phyloP scores from a whole-genome alignment of 2,888 invertebrate species.

The Portevinia maculata region DNA sequence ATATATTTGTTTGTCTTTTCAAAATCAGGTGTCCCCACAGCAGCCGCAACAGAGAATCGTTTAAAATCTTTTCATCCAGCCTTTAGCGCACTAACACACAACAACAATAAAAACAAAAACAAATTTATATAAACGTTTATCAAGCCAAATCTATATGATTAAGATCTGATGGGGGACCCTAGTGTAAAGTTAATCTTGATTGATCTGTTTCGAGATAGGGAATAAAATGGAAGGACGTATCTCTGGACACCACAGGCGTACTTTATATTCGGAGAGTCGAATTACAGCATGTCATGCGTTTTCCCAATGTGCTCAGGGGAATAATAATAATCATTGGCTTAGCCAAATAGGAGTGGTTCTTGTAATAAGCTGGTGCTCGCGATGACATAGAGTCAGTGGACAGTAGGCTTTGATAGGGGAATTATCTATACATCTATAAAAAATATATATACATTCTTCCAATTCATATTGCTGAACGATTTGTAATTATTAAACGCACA shows the following conservation, averaged over 20 bases:
- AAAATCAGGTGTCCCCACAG: conserved; percentile 48
- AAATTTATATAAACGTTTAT: conserved; percentile 51
- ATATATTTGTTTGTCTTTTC: conserved; percentile 33
- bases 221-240: conserved; percentile 39
- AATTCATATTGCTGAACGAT: conserved; percentile 55
- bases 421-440: no score
- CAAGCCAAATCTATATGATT: conserved; percentile 56
- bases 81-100: background rate
- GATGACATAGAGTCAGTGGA: conserved; percentile 12
- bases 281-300: conserved; percentile 67
- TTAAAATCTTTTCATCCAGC: conserved; percentile 33
- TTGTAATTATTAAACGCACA: conserved; percentile 64
- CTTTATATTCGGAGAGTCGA: conserved; percentile 43
- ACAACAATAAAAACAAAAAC: background rate
- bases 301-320: conserved; percentile 58
- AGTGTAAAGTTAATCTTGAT: conserved; percentile 60
- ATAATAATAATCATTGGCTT: conserved; percentile 31
- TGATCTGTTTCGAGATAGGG: conserved; percentile 67
- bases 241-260: conserved; percentile 28
- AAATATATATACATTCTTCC: conserved; percentile 9
- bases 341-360: conserved; percentile 55
- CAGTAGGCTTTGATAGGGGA: background rate
- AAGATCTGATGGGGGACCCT: conserved; percentile 58
- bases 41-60: conserved; percentile 40
- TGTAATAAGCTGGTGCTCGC: conserved; percentile 4